These are phyloP conservation scores for Stomatorhinus walkeri DNA, from an alignment of 2,797 vertebrate species.

Conservation along the genomic window DNA sequence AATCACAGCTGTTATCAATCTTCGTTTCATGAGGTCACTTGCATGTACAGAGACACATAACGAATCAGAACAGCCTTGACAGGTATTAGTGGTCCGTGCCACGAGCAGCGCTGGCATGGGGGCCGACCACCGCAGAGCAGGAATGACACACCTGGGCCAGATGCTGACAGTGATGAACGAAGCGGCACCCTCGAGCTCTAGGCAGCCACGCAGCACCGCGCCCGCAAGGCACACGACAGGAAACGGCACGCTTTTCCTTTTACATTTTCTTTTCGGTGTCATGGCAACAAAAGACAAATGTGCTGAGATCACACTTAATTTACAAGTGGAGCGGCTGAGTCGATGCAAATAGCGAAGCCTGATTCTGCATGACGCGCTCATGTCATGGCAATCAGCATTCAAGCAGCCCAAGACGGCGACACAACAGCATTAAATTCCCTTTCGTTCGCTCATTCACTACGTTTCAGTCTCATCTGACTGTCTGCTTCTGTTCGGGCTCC, in stretches of 20 bases:
- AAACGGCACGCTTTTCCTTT: constrained; percentile 5
- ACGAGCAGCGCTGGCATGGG: constrained; percentile 45
- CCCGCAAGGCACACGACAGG: neutral
- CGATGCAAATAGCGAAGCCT: constrained; percentile 16
- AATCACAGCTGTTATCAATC: constrained; percentile 29
- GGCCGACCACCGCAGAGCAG: constrained; percentile 28
- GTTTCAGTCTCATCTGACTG: neutral
- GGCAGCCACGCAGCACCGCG: neutral
- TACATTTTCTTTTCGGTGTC: neutral
- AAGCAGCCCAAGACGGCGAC: neutral
- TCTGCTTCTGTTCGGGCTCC: constrained; percentile 26
- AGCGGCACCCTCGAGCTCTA: neutral
- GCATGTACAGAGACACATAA: constrained; percentile 27
- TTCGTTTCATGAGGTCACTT: constrained; percentile 32
- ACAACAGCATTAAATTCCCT: neutral
- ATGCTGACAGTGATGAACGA: neutral
- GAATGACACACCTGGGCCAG: constrained; percentile 20
- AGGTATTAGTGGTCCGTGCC: constrained; percentile 42
- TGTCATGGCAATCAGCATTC: neutral
- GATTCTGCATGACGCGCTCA: neutral
- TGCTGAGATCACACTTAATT: constrained; percentile 4
- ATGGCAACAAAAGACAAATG: constrained; percentile 17
- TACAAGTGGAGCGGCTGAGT: neutral
- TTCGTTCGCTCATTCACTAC: neutral
- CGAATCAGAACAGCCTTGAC: constrained; percentile 25